phyloP scores from a whole-genome alignment of 2,888 invertebrate species.

The Ichneumoninae sp. region DNA sequence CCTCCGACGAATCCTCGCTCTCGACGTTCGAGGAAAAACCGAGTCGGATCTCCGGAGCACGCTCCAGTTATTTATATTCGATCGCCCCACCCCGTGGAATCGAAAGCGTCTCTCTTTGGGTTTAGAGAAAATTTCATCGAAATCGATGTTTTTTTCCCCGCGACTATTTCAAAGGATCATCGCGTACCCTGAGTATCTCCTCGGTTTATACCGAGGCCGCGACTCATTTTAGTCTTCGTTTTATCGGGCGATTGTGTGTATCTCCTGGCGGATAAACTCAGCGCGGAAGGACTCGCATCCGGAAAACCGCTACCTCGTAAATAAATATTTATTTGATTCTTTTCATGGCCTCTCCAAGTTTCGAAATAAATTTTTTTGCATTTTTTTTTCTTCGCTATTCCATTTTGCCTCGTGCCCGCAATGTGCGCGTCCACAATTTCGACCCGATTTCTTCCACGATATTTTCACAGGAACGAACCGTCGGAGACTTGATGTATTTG shows the following conservation, averaged over 20 bases:
- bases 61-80: conserved; percentile 24
- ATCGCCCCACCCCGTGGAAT: neutral
- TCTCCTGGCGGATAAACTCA: neutral
- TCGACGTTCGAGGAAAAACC: neutral
- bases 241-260: neutral
- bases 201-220: neutral
- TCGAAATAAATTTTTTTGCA: neutral
- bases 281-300: neutral
- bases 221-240: neutral
- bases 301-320: neutral
- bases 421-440: neutral
- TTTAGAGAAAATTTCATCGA: conserved; percentile 4
- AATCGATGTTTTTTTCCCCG: conserved; percentile 3
- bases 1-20: conserved; percentile 73
- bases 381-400: neutral
- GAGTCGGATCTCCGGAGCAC: conserved; percentile 17
- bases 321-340: neutral
- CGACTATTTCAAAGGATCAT: conserved; percentile 3
- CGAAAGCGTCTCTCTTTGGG: conserved; percentile 5
- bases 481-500: conserved; percentile 4
- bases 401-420: neutral
- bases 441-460: neutral
- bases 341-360: neutral
- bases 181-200: neutral
- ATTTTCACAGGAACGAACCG: neutral